phyloP scores from a whole-genome alignment of 2,113 vertebrate genomes.

The Corythornis madagascariensis region DNA sequence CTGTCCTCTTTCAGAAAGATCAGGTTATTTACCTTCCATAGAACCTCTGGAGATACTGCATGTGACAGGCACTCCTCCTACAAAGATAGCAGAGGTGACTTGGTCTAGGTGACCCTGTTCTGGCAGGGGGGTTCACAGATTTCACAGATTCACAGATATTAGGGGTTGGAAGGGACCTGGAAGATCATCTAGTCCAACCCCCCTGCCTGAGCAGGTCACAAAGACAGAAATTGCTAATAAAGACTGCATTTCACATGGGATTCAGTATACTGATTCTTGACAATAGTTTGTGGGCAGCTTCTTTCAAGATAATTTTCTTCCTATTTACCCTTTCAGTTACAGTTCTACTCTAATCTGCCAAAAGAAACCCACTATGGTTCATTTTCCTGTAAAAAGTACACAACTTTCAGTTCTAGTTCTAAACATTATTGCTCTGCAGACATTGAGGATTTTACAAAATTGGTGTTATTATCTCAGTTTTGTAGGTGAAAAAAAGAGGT shows the following conservation, averaged over 20 bases:
- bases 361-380: neutral
- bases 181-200: too few relatives aligned
- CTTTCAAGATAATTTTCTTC: neutral
- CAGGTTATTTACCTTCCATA: neutral
- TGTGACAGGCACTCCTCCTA: too few relatives aligned
- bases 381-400: neutral
- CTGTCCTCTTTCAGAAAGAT: neutral
- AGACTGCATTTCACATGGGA: neutral
- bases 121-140: too few relatives aligned
- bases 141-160: too few relatives aligned
- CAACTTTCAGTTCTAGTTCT: neutral
- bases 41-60: neutral
- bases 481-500: neutral
- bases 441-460: neutral
- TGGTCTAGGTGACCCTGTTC: too few relatives aligned
- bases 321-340: neutral
- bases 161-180: too few relatives aligned
- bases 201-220: too few relatives aligned
- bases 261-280: neutral
- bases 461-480: neutral
- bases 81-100: too few relatives aligned
- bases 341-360: neutral
- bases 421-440: neutral
- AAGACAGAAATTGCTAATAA: neutral
- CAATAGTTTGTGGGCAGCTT: neutral